phyloP scores from a whole-genome alignment of 2,888 invertebrate species.

The Atethmia centrago region DNA sequence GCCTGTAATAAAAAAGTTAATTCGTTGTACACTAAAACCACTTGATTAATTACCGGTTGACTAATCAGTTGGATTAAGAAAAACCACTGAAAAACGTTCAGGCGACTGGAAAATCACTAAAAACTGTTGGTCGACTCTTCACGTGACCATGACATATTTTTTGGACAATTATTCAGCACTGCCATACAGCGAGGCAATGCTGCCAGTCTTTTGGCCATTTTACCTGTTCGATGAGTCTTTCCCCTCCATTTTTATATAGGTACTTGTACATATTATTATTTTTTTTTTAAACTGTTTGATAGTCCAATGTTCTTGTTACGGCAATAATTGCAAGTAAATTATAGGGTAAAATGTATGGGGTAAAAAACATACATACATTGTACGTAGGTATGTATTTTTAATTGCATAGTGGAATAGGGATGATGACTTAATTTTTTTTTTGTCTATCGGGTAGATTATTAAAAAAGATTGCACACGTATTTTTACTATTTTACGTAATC shows the following conservation, averaged over 20 bases:
- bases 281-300: not conserved
- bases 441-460: too few relatives aligned
- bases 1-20: slow-evolving; percentile 4
- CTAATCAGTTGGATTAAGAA: not conserved
- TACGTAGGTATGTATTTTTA: not conserved
- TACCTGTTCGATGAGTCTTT: not conserved
- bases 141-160: too few relatives aligned
- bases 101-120: not conserved
- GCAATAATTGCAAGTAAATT: not conserved
- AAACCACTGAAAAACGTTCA: not conserved
- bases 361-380: not conserved
- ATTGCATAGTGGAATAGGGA: not conserved
- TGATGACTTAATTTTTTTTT: too few relatives aligned
- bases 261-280: not conserved
- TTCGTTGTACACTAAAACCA: too few relatives aligned
- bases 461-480: too few relatives aligned
- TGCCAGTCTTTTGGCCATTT: not conserved
- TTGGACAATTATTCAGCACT: not conserved
- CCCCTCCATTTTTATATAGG: too few relatives aligned
- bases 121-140: not conserved
- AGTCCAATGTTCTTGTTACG: not conserved
- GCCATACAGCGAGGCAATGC: not conserved
- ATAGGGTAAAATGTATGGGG: not conserved
- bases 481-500: too few relatives aligned
- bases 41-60: not conserved